A percentile compares a stretch with the other conserved stretches of the same genome.
These are phyloP conservation scores for Apeltes quadracus DNA, from an alignment of 2,113 vertebrate genomes.

Conservation along the genomic window DNA sequence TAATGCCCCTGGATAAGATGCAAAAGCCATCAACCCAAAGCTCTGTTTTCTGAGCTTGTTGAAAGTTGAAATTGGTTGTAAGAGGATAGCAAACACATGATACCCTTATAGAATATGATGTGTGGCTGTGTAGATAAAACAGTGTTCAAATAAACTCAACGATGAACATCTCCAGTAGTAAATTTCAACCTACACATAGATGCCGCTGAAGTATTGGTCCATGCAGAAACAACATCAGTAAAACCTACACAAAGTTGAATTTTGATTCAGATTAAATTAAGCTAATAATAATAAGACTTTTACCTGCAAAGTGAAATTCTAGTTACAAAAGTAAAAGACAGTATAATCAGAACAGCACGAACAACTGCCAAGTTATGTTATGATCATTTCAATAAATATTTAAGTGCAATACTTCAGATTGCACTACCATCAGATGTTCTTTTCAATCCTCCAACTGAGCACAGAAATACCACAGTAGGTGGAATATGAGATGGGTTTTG, in stretches of 20 bases:
- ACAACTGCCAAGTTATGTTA: neutral
- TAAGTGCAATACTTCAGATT: too few species aligned
- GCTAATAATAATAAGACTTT: neutral
- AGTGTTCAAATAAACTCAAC: neutral
- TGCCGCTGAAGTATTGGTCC: neutral
- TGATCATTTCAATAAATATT: neutral
- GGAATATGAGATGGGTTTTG: neutral
- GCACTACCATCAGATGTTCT: constrained; percentile 16
- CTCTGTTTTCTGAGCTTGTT: neutral
- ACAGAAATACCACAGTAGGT: neutral
- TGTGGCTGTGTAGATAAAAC: neutral
- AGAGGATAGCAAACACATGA: neutral
- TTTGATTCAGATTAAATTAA: neutral
- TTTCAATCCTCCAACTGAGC: constrained; percentile 15
- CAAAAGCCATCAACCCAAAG: neutral
- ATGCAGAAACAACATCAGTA: neutral
- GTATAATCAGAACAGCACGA: neutral
- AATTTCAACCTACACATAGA: neutral
- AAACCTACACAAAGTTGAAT: too few species aligned
- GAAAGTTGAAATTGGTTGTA: neutral
- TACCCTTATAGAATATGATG: neutral
- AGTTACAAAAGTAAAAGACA: neutral
- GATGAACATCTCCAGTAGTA: neutral
- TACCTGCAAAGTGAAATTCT: neutral
- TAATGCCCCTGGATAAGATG: neutral